Evolutionary conservation across 2,888 invertebrate genomes (phyloP).

Genomic region (Parascotia fuliginaria): DNA sequence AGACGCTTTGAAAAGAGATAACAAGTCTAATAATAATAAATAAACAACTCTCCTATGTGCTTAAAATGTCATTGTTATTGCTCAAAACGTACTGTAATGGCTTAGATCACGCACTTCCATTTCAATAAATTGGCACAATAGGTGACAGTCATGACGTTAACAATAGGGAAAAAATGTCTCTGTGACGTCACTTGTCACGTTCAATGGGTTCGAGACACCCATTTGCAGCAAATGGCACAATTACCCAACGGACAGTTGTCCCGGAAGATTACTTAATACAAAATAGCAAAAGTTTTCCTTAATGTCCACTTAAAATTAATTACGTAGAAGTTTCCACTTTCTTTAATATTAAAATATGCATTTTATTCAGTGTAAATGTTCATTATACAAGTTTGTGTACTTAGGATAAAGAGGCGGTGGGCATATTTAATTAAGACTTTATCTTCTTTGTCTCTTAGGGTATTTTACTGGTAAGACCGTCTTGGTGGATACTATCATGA

Average conservation of each 20-base stretch:
- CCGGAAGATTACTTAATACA: constrained; percentile 36
- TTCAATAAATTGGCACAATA: constrained; percentile 22
- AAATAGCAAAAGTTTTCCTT: constrained; percentile 40
- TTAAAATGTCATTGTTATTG: too few species aligned
- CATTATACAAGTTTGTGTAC: neutral
- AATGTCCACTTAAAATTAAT: constrained; percentile 33
- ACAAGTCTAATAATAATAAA: too few species aligned
- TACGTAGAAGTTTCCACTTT: constrained; percentile 15
- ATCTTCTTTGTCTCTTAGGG: too few species aligned
- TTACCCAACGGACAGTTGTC: constrained; percentile 26
- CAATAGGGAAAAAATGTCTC: constrained; percentile 18
- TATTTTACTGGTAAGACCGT: too few species aligned
- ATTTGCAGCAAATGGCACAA: constrained; percentile 41
- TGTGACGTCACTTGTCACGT: constrained; percentile 27
- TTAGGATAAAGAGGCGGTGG: too few species aligned
- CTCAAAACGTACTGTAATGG: neutral
- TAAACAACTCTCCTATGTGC: too few species aligned
- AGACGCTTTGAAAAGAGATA: too few species aligned
- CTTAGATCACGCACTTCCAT: neutral
- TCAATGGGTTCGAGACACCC: constrained; percentile 25
- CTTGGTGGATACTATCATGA: too few species aligned
- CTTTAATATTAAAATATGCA: neutral
- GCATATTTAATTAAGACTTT: too few species aligned
- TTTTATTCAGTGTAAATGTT: constrained; percentile 3
- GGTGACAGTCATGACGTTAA: constrained; percentile 18